Conservation (phyloP, 2,888 invertebrate genomes). For the Cotesia congregata region DNA sequence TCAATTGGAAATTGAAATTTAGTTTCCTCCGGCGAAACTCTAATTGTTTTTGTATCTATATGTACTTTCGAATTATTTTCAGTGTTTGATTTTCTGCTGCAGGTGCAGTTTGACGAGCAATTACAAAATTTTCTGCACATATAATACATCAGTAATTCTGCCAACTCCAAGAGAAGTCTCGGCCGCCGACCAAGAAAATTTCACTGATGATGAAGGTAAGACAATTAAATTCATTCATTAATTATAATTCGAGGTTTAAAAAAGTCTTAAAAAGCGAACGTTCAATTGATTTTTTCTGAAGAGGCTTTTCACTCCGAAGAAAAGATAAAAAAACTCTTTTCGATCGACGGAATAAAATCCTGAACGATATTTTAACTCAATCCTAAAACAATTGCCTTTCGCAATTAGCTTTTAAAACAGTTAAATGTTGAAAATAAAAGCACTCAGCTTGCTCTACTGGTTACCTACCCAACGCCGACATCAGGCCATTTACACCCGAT, state of each 20-base stretch:
- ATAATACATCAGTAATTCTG: background rate
- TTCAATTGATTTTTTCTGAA: no score
- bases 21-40: background rate
- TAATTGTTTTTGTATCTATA: background rate
- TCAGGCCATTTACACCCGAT: background rate
- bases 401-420: constrained; percentile 1
- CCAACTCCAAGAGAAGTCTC: background rate
- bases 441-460: background rate
- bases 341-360: no score
- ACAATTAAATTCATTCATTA: no score
- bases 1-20: background rate
- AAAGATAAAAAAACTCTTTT: no score
- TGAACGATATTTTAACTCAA: background rate
- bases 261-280: no score
- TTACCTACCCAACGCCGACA: background rate
- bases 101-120: background rate
- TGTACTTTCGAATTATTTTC: background rate
- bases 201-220: no score
- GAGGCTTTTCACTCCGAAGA: no score
- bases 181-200: no score
- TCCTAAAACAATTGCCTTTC: background rate
- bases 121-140: background rate
- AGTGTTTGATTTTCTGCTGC: background rate
- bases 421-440: background rate
- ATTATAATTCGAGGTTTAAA: no score